Conservation (phyloP, 2,888 invertebrate genomes). For the Hypomecis atomaria region DNA sequence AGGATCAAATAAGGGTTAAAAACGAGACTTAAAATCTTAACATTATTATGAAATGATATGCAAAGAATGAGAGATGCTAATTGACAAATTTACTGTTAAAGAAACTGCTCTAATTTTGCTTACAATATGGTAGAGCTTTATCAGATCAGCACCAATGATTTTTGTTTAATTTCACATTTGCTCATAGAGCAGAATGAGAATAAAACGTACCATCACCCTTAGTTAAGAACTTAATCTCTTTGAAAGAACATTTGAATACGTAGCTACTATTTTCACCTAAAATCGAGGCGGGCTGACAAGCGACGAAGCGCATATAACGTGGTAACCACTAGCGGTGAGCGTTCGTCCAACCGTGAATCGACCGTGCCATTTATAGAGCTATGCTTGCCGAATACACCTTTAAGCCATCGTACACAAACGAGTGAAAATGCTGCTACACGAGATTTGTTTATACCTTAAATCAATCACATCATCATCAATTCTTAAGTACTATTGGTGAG, state of each 20-base stretch:
- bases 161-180: too few species aligned
- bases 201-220: too few species aligned
- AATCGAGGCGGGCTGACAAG: conserved; percentile 46
- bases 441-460: conserved; percentile 10
- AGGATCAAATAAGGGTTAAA: too few species aligned
- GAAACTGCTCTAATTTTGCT: too few species aligned
- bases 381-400: conserved; percentile 40
- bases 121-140: too few species aligned
- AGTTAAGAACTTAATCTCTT: too few species aligned
- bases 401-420: conserved; percentile 20
- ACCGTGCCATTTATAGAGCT: conserved; percentile 64
- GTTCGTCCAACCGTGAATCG: conserved; percentile 62
- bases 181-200: too few species aligned
- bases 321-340: conserved; percentile 48
- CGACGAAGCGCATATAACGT: conserved; percentile 68
- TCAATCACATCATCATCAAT: conserved; percentile 25
- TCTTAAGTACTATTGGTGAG: neutral
- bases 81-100: too few species aligned
- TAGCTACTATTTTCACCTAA: conserved; percentile 9
- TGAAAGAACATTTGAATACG: neutral
- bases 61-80: too few species aligned
- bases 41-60: too few species aligned
- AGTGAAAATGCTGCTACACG: conserved; percentile 18
- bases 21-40: too few species aligned
- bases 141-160: too few species aligned